Evolutionary conservation across 2,797 vertebrate species (phyloP), one percentile per base, ranked within the genome.

Genomic region (Apogon hyalosoma): DNA sequence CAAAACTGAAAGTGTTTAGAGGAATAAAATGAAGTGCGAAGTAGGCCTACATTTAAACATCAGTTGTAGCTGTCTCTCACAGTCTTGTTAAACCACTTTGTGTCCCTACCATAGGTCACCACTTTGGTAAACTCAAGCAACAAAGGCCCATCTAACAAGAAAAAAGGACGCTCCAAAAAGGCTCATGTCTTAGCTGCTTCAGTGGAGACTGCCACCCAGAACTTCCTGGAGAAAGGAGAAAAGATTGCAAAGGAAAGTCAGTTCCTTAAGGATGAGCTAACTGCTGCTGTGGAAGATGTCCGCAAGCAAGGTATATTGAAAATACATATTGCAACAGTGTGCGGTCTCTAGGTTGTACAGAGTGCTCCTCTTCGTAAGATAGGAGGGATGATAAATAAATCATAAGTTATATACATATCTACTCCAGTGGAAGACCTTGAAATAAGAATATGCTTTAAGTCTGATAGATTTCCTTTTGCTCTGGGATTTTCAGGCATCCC

Each of bases 171-270:
- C 78, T 99, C 98, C 69, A 99, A 99, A 93, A 99, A 99, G 90
- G 98, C 98, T 6, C 97, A 98, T 83, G 96, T 99, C 70, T 86
- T 99, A 94, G 98, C 98, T 50, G 97, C 97, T 9, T 99, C 98
- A 0, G 98, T 99, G 68, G 98, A 99, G 87, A 96, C 94, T 56
- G 98, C 98, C 61, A 99, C 98, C n/a, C 92, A 95, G 87, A 99
- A 99, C 91, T 99, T 99, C 83, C 88, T 99, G 84, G 98, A 99
- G 14, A 99, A 99, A 79, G 98, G 98, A 59, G 98, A 99, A 80
- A 98, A 97, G 92, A 99, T 99, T 73, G 98, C 98, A 0, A 98
- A 98, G 71, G 98, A 99, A 86, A 99, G 97, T 78, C 97, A 98
- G 82, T 99, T 97, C 85, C 95, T 99, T 18, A 99, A 99, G 67